Conservation (phyloP, 2,113 vertebrate genomes). For the Leiothrix lutea region DNA sequence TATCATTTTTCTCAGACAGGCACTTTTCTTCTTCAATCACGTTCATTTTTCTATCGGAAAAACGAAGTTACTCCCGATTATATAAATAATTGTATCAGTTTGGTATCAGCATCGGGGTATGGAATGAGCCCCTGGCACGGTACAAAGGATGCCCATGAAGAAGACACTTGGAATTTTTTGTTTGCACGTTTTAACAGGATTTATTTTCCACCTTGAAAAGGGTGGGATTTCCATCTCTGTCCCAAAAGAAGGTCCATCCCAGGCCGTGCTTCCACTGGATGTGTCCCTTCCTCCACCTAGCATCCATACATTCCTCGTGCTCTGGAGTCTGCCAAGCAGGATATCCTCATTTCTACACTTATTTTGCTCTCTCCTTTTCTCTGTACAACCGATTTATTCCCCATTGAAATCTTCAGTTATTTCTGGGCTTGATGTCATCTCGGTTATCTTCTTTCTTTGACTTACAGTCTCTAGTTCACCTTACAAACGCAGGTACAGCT, state of each 20-base stretch:
- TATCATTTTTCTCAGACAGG: no score
- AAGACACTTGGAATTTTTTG: not conserved
- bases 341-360: not conserved
- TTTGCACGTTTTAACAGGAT: fast-evolving
- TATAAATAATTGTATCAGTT: not conserved
- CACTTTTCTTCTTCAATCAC: no score
- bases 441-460: not conserved
- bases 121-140: not conserved
- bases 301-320: not conserved
- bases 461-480: not conserved
- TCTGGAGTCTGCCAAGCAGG: not conserved
- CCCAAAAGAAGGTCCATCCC: not conserved
- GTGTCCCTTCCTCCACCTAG: fast-evolving
- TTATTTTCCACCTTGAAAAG: not conserved
- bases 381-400: not conserved
- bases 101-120: fast-evolving
- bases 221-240: not conserved
- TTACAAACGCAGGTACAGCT: not conserved
- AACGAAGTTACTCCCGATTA: not conserved
- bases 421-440: not conserved
- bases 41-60: not conserved
- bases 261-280: not conserved
- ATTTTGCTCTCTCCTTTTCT: not conserved
- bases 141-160: not conserved
- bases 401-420: not conserved